Percentiles rank a stretch among this genome's conserved stretches.
Evolutionary conservation across 2,888 invertebrate genomes (phyloP).

Genomic region (Luperina testacea): DNA sequence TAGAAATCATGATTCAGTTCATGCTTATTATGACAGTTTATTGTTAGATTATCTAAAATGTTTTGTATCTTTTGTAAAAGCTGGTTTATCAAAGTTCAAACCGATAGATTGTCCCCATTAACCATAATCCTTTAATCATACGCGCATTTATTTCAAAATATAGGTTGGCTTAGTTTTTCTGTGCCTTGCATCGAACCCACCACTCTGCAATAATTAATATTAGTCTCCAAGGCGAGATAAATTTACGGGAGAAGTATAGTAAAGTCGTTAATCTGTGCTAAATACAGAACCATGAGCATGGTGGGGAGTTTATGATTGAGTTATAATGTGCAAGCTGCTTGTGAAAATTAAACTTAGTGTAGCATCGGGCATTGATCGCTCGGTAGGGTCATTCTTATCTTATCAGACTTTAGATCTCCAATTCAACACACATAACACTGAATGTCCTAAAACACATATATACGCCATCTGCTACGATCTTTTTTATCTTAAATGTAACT

Average conservation of each 20-base stretch:
- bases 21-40: background rate
- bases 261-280: constrained; percentile 18
- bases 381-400: background rate
- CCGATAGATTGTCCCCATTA: background rate
- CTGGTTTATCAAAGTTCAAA: constrained; percentile 6
- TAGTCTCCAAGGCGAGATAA: constrained; percentile 34
- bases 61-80: constrained; percentile 9
- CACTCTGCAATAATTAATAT: constrained; percentile 14
- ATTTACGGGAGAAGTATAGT: constrained; percentile 9
- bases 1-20: background rate
- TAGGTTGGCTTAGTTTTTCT: constrained; percentile 2
- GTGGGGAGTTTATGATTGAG: constrained; percentile 15
- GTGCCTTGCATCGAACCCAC: constrained; percentile 1
- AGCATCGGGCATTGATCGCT: background rate
- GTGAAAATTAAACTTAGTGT: background rate
- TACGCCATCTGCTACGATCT: background rate
- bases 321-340: constrained; percentile 18
- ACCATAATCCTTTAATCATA: constrained; percentile 17
- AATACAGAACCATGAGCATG: constrained; percentile 19
- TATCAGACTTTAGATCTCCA: background rate
- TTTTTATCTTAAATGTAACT: background rate
- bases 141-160: constrained; percentile 3
- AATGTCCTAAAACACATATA: background rate
- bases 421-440: background rate
- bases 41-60: background rate